phyloP scores from a whole-genome alignment of 2,888 invertebrate genomes.

The Mimas tiliae region DNA sequence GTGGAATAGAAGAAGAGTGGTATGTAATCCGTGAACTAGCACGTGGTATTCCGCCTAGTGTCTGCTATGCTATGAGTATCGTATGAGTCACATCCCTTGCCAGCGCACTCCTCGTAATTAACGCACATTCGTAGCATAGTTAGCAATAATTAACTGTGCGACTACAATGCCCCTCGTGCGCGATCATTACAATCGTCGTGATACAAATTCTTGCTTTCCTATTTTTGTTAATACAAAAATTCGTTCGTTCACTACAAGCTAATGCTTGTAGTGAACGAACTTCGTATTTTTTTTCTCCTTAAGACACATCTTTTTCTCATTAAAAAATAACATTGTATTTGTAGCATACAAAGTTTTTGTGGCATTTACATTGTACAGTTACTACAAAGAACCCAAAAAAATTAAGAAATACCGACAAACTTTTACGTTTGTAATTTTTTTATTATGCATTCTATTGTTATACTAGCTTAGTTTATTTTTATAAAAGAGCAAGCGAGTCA shows the following conservation, averaged over 20 bases:
- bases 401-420: not conserved
- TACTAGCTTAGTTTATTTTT: not conserved
- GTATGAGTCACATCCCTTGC: slow-evolving; percentile 30
- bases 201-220: slow-evolving; percentile 7
- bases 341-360: not conserved
- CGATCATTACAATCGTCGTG: slow-evolving; percentile 22
- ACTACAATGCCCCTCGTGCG: slow-evolving; percentile 25
- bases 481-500: not conserved
- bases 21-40: not conserved
- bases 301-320: not conserved
- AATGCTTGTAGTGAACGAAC: not conserved
- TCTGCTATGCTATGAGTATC: slow-evolving; percentile 11
- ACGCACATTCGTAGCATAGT: slow-evolving; percentile 33
- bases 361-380: not conserved
- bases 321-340: not conserved
- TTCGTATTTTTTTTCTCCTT: not conserved
- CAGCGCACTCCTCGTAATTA: slow-evolving; percentile 28
- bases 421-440: not conserved
- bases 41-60: not conserved
- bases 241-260: too few relatives aligned
- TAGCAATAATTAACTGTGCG: slow-evolving; percentile 40
- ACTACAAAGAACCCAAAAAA: not conserved
- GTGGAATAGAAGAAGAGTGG: too few relatives aligned
- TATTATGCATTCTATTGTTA: not conserved
- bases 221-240: not conserved